Conservation (phyloP, 2,888 invertebrate species). For the Sphaerophoria rueppellii region DNA sequence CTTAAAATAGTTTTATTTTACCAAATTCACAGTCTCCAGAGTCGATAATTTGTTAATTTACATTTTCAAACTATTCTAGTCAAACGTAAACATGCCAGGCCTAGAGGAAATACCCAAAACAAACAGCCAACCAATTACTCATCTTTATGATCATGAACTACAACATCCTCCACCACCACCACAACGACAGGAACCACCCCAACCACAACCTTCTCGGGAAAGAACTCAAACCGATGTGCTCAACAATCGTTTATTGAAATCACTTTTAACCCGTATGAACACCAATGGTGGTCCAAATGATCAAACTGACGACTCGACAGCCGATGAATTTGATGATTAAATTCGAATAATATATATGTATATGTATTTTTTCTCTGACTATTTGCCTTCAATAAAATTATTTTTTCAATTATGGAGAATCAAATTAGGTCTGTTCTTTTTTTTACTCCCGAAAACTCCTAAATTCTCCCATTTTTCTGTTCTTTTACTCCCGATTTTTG, state of each 20-base stretch:
- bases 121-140: constrained; percentile 13
- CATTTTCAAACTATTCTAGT: neutral
- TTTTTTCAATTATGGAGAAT: neutral
- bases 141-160: constrained; percentile 25
- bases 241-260: constrained; percentile 78
- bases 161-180: constrained; percentile 60
- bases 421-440: no score
- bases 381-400: constrained; percentile 1
- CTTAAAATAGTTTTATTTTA: no score
- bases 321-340: constrained; percentile 53
- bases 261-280: constrained; percentile 78
- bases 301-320: neutral
- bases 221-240: constrained; percentile 80
- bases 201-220: constrained; percentile 76
- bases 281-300: constrained; percentile 49
- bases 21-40: no score
- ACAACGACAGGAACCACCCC: constrained; percentile 27
- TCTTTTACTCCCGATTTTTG: no score
- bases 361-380: neutral
- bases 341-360: neutral
- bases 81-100: constrained; percentile 75
- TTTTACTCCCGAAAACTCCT: no score
- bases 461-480: no score
- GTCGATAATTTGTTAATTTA: neutral
- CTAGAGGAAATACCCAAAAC: constrained; percentile 75